Base-by-base conservation (phyloP, 2,888 invertebrate species). In the Allygus modestus region DNA sequence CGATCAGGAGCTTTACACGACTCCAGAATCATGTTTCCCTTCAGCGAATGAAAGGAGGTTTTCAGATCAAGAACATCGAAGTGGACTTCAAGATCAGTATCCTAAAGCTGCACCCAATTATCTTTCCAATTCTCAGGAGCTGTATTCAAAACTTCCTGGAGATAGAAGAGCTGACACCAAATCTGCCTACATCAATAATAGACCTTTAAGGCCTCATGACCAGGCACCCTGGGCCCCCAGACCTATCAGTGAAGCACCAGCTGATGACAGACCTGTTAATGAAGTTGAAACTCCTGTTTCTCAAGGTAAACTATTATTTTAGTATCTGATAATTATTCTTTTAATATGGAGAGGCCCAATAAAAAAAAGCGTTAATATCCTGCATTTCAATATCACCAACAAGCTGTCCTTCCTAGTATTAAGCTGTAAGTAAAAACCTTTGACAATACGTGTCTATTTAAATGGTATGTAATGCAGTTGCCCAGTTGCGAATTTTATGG, bases 221-320 rank as follows among this genome's bases (percentile, higher is more conserved):
- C 46, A 43, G n/a, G 15, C 73, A 11, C 41, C n/a, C 1, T 17
- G 73, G 41, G 28, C 28, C 41, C 2, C 65, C 31, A 65, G 65
- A 31, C 15, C 31, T 28, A 28, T 11, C 17, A 28, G 65, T 31
- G 58, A 7, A 7, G 20, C 1, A 4, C 12, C 28, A 17, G 20
- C 1, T 37, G 43, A 43, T 46, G 77, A 46, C 28, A 43, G 51
- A 46, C 31, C 28, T 26, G 31, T n/a, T 4, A 77, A 77, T 77
- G 51, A 77, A 77, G 37, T 26, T 46, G 77, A 77, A 77, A 77
- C 77, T 51, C 23, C 77, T 51, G 46, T 51, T 15, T 77, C 73
- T 73, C 41, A 46, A 28, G 77, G 77, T 77, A 73, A 71, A 37
- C 37, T 37, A 37, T 37, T 37, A 9, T 37, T 37, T 4, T 54